Percentiles rank a stretch among this genome's conserved stretches.
Evolutionary conservation across 2,797 vertebrate genomes (phyloP).

Genomic region (Choloepus didactylus): DNA sequence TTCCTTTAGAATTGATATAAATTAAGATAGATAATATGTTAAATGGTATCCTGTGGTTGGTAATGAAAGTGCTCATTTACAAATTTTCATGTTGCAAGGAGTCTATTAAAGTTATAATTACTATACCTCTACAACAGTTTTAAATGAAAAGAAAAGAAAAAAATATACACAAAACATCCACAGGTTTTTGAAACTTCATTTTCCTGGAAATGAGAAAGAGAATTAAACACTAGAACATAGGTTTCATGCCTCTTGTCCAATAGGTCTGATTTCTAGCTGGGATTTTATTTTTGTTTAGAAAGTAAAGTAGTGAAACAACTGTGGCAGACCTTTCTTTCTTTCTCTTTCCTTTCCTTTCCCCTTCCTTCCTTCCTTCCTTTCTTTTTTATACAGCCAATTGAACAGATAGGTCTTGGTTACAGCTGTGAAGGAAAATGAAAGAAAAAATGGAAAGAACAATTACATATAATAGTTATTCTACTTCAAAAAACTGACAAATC

Average conservation of each 20-base stretch:
- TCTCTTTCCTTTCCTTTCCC: not conserved
- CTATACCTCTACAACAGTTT: not conserved
- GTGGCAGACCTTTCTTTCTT: not conserved
- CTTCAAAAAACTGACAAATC: not conserved
- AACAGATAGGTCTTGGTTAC: not conserved
- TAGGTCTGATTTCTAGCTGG: not conserved
- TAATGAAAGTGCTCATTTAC: constrained; percentile 51
- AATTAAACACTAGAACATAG: constrained; percentile 21
- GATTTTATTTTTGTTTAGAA: constrained; percentile 24
- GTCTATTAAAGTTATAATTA: not conserved
- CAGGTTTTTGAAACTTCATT: not conserved
- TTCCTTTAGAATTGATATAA: constrained; percentile 62
- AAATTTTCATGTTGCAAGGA: not conserved
- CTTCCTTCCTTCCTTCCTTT: not conserved
- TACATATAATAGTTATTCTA: not conserved
- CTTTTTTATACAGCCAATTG: not conserved
- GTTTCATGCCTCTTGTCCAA: not conserved
- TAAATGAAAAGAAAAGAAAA: constrained; percentile 24
- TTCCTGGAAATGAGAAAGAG: constrained; percentile 9
- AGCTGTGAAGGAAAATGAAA: constrained; percentile 43
- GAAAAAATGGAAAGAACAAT: not conserved
- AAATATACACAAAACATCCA: too few relatives aligned
- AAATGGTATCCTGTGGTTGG: not conserved
- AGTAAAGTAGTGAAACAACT: constrained; percentile 35
- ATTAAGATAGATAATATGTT: constrained; percentile 57